Conservation (phyloP, 2,797 vertebrate species). For the Cichlasoma orientale region DNA sequence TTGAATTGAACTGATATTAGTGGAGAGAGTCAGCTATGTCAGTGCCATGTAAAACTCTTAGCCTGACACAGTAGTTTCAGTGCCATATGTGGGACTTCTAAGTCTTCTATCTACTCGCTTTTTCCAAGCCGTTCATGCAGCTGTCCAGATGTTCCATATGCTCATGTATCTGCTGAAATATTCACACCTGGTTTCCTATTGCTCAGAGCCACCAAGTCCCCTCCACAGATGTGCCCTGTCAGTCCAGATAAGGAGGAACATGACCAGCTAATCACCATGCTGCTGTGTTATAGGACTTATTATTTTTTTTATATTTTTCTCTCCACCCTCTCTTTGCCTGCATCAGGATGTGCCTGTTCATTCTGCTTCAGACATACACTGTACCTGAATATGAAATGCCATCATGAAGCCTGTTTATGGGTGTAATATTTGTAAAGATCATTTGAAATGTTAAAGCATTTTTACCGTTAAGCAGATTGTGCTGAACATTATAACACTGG, state of each 20-base stretch:
- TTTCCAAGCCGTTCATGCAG: constrained; percentile 18
- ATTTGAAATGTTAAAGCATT: constrained; percentile 61
- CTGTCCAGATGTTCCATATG: constrained; percentile 66
- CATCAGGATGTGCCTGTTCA: neutral
- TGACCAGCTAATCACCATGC: constrained; percentile 66
- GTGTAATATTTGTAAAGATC: constrained; percentile 59
- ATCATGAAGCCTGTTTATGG: constrained; percentile 63
- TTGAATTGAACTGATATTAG: neutral
- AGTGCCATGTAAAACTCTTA: neutral
- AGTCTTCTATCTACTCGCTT: neutral
- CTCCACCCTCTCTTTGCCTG: neutral
- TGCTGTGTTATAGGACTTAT: constrained; percentile 24
- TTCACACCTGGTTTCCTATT: constrained; percentile 67
- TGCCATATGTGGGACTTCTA: neutral
- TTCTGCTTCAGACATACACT: neutral
- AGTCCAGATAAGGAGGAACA: constrained; percentile 76
- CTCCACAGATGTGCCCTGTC: constrained; percentile 79
- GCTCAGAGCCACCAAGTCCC: constrained; percentile 57
- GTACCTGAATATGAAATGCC: constrained; percentile 36
- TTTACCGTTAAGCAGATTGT: constrained; percentile 57
- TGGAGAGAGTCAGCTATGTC: neutral
- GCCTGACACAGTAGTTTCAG: neutral
- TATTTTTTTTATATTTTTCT: constrained; percentile 2
- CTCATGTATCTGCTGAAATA: constrained; percentile 68
- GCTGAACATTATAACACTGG: constrained; percentile 43